Evolutionary conservation across 2,888 invertebrate species (phyloP), one percentile per base, ranked within the genome.

Genomic region (Eupithecia abbreviata): DNA sequence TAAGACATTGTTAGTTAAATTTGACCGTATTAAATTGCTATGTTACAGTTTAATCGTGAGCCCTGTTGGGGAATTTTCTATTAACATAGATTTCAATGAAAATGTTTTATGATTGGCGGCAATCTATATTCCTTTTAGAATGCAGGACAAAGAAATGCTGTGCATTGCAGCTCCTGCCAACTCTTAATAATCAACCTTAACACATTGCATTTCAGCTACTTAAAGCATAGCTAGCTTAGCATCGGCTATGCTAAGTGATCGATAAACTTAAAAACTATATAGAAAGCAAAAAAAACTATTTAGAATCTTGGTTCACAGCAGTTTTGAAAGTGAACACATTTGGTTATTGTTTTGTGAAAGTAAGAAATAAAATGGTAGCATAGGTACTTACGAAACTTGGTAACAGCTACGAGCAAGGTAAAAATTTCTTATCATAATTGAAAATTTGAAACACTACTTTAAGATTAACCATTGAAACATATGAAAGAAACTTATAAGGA

Each of bases 401-500:
- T 62, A 9, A 58, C 55, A 18, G 58, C n/a, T 18, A 18, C 58
- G 10, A 10, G 12, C 18, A 62, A 4, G 12, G 62, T 3, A 3
- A 30, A 58, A 18, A 18, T 30, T 12, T 62, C 62, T 62, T 62
- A 62, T 62, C 62, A 12, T 62, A 62, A 62, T 62, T 62, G 62
- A 18, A 62, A 62, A 62, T 62, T 62, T 62, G 62, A 62, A 62
- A 62, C 62, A 62, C 62, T 18, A 7, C 55, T 55, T n/a, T n/a
- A 62, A 62, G 62, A 62, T 30, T 10, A 62, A 2, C 30, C 3
- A 18, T 30, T 18, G 12, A 62, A 62, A 12, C 12, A 1, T 62
- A 30, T 12, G 62, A 30, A 30, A 30, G 10, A 58, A 55, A 55
- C 9, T 71, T 42, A 9, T 2, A 18, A 12, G 30, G 15, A 13